Evolutionary conservation across 2,888 invertebrate genomes (phyloP), one percentile per base, ranked within the genome.

Genomic region (Luperina nickerlii): DNA sequence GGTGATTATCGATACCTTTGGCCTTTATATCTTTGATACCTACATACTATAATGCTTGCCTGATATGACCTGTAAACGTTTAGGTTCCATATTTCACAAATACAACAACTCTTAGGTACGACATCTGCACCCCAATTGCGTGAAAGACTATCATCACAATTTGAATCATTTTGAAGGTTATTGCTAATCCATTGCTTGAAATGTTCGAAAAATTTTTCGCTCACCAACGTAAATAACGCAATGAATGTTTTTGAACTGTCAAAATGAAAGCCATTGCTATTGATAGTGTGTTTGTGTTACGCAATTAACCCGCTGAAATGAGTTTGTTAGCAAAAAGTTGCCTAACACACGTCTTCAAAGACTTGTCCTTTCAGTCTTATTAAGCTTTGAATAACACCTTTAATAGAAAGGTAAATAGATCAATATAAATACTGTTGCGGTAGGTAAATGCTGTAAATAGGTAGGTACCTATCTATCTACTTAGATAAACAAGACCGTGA

Each of bases 1-100:
- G 18, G 78, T 75, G 51, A 63, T 68, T 60, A 74, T 65, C 62
- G 54, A 72, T 70, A 24, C 15, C 48, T 62, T 18, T 0, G 5
- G 18, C 7, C 20, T 68, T 11, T 68, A 67, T 27, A 8, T 9
- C 32, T 70, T 54, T 57, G 20, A 27, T 69, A 57, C 7, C 42
- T 32, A 32, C 13, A 32, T 62, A 69, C 27, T 62, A 38, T 18
- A 45, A 11, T 32, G n/a, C 7, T 69, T 71, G 51, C 62, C 51
- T 51, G 15, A 78, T 20, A 78, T 9, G 4, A 45, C 27, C 20
- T 24, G 15, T 4, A 71, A 45, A 32, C 24, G 27, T 54, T 13
- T 27, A 68, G 11, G 11, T 27, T 68, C 7, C 11, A 24, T 38
- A n/a, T 15, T 20, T 38, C n/a, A 3, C 32, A 32, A 32, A 32